These are phyloP conservation scores for Ctenochaetus hawaiiensis DNA, from an alignment of 2,797 vertebrate species.

Conservation along the genomic window DNA sequence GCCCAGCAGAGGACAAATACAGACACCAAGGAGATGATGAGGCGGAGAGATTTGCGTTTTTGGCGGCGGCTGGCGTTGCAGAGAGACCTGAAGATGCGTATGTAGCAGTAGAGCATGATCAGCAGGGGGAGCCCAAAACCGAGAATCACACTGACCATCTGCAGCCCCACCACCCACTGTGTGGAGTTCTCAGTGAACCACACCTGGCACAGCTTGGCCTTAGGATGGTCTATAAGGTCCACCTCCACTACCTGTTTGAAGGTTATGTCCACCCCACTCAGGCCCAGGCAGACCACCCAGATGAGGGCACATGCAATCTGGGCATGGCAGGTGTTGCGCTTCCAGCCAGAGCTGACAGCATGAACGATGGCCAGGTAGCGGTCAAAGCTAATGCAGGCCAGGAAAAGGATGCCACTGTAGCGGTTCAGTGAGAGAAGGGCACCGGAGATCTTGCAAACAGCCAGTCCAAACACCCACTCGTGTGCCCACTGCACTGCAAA, in stretches of 20 bases:
- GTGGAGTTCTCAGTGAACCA: slow-evolving; percentile 63
- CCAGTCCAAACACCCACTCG: slow-evolving; percentile 81
- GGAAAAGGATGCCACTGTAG: slow-evolving; percentile 88
- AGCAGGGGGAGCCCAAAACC: slow-evolving; percentile 86
- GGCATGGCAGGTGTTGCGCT: slow-evolving; percentile 80
- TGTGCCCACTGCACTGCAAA: slow-evolving; percentile 80
- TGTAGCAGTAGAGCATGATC: slow-evolving; percentile 89
- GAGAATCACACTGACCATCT: slow-evolving; percentile 77
- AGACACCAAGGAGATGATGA: slow-evolving; percentile 84
- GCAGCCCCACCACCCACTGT: slow-evolving; percentile 81
- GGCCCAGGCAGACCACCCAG: slow-evolving; percentile 81
- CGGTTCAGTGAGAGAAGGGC: slow-evolving; percentile 88
- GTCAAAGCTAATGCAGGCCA: slow-evolving; percentile 89
- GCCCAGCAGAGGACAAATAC: slow-evolving; percentile 88
- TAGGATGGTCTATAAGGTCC: fast-evolving
- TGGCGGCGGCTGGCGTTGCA: slow-evolving; percentile 80
- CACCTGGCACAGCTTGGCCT: slow-evolving; percentile 62
- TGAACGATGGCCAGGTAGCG: slow-evolving; percentile 90
- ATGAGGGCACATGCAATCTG: slow-evolving; percentile 82
- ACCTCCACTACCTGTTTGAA: slow-evolving; percentile 73
- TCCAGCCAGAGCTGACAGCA: slow-evolving; percentile 82
- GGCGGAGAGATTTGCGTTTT: slow-evolving; percentile 83
- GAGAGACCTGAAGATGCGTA: slow-evolving; percentile 85
- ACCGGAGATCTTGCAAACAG: slow-evolving; percentile 84
- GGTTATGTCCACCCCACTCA: slow-evolving; percentile 82